Evolutionary conservation across 2,888 invertebrate genomes (phyloP), one percentile per base, ranked within the genome.

Genomic region (Plebejus melissa): DNA sequence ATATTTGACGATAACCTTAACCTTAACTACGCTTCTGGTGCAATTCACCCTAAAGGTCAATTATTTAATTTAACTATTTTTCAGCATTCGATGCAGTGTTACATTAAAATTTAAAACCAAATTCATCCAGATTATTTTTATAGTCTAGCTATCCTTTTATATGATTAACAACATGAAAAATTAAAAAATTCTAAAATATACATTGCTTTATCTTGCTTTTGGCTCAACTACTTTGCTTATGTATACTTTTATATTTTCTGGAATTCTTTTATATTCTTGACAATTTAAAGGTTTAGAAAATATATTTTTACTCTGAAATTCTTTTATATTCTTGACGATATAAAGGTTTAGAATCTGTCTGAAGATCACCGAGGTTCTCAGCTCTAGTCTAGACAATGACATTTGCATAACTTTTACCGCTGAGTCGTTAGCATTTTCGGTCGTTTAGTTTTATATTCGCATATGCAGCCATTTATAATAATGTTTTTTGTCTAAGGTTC

Each of bases 381-480:
- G 46, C 28, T 72, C 28, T 22, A 72, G 72, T 54, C 72, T 72
- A 72, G 50, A 72, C 72, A 50, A 41, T 71, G 46, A 46, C 22
- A 54, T 72, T 72, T 72, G 72, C 72, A 72, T 32, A 72, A 50
- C 71, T 71, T 50, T 32, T 7, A 46, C 32, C 16, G 1, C 28
- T 13, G 11, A 32, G 28, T 54, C 54, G 65, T 65, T 36, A 65
- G 4, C 54, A 32, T 54, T 72, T 72, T 28, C 22, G 28, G 28
- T 72, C 28, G 54, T 41, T 41, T 13, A 70, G 70, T 70, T 69
- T 38, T 69, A 69, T 69, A 11, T 69, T 22, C n/a, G 22, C 22
- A 58, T 58, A 58, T 58, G 22, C 22, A 22, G n/a, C 22, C 22
- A n/a, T 58, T 22, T 3, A n/a, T 22, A 22, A 9, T 5, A 58